Evolutionary conservation across 35 echinoderm and acorn worm genomes (phyloP), one percentile per base, ranked within the genome.

Genomic region (Stichopus chloronotus): DNA sequence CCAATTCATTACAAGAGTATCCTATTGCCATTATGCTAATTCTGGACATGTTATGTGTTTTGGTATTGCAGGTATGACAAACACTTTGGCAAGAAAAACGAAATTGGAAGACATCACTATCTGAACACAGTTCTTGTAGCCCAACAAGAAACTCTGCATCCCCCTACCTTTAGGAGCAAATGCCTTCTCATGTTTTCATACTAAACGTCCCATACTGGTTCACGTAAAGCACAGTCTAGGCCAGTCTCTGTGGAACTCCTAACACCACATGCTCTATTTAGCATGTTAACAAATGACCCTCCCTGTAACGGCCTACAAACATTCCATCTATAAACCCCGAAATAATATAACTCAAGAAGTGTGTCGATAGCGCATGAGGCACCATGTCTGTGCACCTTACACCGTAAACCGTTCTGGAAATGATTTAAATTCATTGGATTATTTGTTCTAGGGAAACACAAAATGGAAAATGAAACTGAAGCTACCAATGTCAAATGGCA

Each of bases 101-200:
- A 80, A 53, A 5, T 19, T 82, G 8, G 53, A 82, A 82, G 7
- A 13, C 79, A 16, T 82, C 79, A 82, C 79, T 82, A 4, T 30
- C 20, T 78, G 19, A 22, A 78, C 19, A n/a, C 25, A 78, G 25
- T n/a, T 78, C 76, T 20, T 78, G 19, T n/a, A 78, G 20, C 9
- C 76, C 76, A 78, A 78, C 76, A 78, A 78, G 76, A 78, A 78
- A 78, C 25, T 78, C 76, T 78, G 76, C 76, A 78, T 78, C 76
- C 8, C 76, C 20, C 76, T n/a, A 22, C 76, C 76, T 78, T 78
- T 78, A 16, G 76, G 76, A 4, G 76, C 76, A 78, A 78, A 78
- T 78, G 76, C 76, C 25, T 78, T 78, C 8, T 78, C 76, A 30
- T 78, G 76, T 8, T 78, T 78, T 22, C 76, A 0, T 8, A 78